Conservation (phyloP, 2,888 invertebrate species). For the Drosophila borealis region DNA sequence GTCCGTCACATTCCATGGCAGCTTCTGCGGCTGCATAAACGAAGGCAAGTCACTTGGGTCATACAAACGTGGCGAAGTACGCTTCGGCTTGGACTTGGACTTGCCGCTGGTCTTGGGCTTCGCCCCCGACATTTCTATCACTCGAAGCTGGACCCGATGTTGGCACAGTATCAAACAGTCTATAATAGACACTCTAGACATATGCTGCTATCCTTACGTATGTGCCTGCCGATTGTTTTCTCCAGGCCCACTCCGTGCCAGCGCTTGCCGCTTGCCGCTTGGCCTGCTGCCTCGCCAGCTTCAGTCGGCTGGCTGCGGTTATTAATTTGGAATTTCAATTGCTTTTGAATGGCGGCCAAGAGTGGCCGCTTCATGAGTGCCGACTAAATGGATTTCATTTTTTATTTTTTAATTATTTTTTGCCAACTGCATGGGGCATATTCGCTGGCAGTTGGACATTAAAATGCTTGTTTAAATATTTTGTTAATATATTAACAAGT, state of each 20-base stretch:
- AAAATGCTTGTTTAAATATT: no score
- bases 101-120: neutral
- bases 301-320: conserved; percentile 4
- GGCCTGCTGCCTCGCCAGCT: conserved; percentile 9
- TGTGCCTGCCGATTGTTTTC: neutral
- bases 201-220: neutral
- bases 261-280: conserved; percentile 16
- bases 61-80: conserved; percentile 6
- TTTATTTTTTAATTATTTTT: no score
- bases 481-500: no score
- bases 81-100: conserved; percentile 21
- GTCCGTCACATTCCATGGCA: neutral
- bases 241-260: conserved; percentile 27
- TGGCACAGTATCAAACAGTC: conserved; percentile 5
- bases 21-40: conserved; percentile 28
- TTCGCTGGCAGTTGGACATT: neutral
- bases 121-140: conserved; percentile 13
- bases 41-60: conserved; percentile 8
- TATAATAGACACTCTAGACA: neutral
- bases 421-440: neutral
- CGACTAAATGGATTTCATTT: neutral
- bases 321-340: conserved; percentile 48
- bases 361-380: conserved; percentile 2
- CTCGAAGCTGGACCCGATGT: conserved; percentile 3
- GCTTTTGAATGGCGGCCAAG: conserved; percentile 62